Conservation (phyloP, 1,140 invertebrate genomes). For the Drosophila nebulosa region DNA sequence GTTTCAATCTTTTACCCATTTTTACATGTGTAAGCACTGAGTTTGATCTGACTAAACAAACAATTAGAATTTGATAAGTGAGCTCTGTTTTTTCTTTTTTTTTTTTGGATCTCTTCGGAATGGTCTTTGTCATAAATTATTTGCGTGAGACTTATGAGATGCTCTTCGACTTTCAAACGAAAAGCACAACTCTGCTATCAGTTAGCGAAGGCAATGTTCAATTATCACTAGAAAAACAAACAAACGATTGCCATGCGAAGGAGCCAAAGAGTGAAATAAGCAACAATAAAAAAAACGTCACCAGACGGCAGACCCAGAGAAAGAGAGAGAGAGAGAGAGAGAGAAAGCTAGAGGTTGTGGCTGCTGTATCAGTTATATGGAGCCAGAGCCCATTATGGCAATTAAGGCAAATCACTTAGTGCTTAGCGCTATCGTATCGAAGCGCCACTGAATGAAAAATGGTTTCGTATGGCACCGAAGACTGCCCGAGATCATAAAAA, state of each 20-base stretch:
- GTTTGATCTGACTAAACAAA: neutral
- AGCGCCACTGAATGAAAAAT: constrained; percentile 32
- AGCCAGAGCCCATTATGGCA: neutral
- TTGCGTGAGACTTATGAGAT: too few relatives aligned
- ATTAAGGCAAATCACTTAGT: constrained; percentile 37
- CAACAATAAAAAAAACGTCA: constrained; percentile 2
- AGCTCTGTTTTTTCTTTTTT: neutral
- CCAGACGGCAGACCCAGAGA: constrained; percentile 1
- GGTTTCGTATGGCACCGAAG: neutral
- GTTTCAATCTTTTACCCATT: neutral
- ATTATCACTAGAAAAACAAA: constrained; percentile 51
- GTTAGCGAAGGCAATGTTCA: constrained; percentile 12
- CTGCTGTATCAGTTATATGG: constrained; percentile 2
- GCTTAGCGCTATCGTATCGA: constrained; percentile 30
- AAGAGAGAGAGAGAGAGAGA: neutral
- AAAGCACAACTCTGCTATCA: neutral
- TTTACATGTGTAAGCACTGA: neutral
- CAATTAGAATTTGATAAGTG: neutral
- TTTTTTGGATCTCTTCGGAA: neutral
- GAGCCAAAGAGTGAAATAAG: constrained; percentile 12
- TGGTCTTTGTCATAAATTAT: too few relatives aligned
- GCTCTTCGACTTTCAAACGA: neutral
- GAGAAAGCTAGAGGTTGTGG: too few relatives aligned
- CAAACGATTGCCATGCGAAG: constrained; percentile 31
- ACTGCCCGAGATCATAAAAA: neutral